These are phyloP conservation scores for Paedocypris micromegethes DNA, from an alignment of 2,797 vertebrate species.

Conservation along the genomic window DNA sequence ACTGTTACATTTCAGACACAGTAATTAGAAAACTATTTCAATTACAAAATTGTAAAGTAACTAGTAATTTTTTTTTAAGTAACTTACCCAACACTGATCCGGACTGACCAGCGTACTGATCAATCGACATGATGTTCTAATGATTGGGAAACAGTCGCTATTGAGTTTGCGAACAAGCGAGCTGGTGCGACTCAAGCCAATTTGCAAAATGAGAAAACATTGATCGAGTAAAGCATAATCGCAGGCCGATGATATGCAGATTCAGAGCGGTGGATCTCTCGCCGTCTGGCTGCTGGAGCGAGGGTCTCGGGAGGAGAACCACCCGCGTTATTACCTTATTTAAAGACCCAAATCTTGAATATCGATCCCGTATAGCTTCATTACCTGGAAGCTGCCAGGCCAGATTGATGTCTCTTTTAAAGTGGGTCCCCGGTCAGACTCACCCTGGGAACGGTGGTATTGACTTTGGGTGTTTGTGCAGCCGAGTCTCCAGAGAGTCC, in stretches of 20 bases:
- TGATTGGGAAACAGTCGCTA: conserved; percentile 33
- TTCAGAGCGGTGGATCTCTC: background rate
- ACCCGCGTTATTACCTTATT: conserved; percentile 75
- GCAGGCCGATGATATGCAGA: too few species aligned
- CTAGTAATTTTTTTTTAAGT: too few species aligned
- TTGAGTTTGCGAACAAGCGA: conserved; percentile 6
- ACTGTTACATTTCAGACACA: too few species aligned
- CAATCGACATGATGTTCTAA: conserved; percentile 41
- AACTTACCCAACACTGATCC: background rate
- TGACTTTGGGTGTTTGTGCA: conserved; percentile 72
- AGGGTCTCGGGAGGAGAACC: conserved; percentile 52
- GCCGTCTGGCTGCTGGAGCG: background rate
- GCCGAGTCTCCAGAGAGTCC: conserved; percentile 65
- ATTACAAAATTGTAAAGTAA: too few species aligned
- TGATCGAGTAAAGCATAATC: background rate
- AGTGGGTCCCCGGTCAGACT: conserved; percentile 69
- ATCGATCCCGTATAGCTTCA: conserved; percentile 81
- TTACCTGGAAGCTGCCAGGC: conserved; percentile 83
- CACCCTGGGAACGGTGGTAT: conserved; percentile 78
- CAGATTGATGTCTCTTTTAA: conserved; percentile 86
- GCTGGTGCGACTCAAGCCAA: background rate
- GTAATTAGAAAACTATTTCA: too few species aligned
- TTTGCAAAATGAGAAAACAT: background rate
- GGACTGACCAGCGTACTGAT: conserved; percentile 31
- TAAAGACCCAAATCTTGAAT: conserved; percentile 72